These are phyloP conservation scores for Drosophila nr. medialis DNA, from an alignment of 2,888 invertebrate genomes.

Conservation along the genomic window DNA sequence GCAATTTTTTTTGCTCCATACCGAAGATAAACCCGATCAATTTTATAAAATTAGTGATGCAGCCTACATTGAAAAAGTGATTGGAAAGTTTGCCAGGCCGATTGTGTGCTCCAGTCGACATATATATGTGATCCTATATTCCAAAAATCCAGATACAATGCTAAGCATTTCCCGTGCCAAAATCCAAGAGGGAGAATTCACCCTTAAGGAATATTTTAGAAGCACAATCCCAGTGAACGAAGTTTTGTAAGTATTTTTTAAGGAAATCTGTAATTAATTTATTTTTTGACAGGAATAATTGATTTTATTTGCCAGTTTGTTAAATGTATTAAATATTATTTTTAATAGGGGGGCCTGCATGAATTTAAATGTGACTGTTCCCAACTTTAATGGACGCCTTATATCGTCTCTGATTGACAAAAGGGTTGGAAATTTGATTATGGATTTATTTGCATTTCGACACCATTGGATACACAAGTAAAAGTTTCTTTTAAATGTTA, in stretches of 20 bases:
- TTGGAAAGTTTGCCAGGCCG: constrained; percentile 55
- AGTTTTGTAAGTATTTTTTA: constrained; percentile 48
- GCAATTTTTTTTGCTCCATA: constrained; percentile 57
- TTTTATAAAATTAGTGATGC: constrained; percentile 38
- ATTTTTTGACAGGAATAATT: background rate
- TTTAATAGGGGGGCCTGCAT: constrained; percentile 47
- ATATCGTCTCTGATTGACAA: constrained; percentile 48
- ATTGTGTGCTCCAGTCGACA: constrained; percentile 43
- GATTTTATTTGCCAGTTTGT: background rate
- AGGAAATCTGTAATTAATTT: background rate
- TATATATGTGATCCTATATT: constrained; percentile 57
- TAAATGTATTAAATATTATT: background rate
- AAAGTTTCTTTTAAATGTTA: constrained; percentile 15
- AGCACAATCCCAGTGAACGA: constrained; percentile 48
- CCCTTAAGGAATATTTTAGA: constrained; percentile 61
- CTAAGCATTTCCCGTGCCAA: constrained; percentile 50
- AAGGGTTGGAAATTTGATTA: constrained; percentile 55
- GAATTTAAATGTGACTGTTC: constrained; percentile 33
- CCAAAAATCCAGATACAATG: constrained; percentile 46
- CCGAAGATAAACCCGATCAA: constrained; percentile 10
- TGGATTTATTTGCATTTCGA: constrained; percentile 68
- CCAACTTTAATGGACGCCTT: constrained; percentile 52
- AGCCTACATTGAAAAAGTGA: constrained; percentile 36
- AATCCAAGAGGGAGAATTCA: constrained; percentile 30
- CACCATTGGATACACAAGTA: constrained; percentile 63